phyloP scores from a whole-genome alignment of 1,140 invertebrate species.

The Platorchestia sp. region DNA sequence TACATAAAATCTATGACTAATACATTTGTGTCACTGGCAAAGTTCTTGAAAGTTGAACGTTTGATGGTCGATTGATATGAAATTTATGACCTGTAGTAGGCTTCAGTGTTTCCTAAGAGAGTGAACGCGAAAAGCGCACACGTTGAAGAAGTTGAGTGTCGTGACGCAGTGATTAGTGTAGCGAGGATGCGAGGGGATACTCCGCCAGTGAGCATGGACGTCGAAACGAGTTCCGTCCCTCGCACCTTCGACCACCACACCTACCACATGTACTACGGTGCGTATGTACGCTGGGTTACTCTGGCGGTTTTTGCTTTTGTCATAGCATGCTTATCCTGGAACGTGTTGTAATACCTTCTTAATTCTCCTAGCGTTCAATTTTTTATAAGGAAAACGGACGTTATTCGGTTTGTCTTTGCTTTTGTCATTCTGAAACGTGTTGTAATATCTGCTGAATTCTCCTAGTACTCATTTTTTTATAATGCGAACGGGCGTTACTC shows the following conservation, averaged over 20 bases:
- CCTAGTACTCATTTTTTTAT: too few relatives aligned
- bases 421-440: too few relatives aligned
- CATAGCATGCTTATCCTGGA: too few relatives aligned
- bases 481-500: too few relatives aligned
- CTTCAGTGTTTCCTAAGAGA: neutral
- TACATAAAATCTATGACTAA: neutral
- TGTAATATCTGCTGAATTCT: too few relatives aligned
- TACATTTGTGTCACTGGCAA: neutral
- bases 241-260: conserved; percentile 64
- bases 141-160: neutral
- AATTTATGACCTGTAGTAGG: neutral
- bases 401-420: too few relatives aligned
- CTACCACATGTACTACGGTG: conserved; percentile 66
- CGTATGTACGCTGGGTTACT: neutral
- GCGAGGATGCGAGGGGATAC: conserved; percentile 43
- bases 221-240: conserved; percentile 59
- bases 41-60: neutral
- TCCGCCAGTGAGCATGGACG: conserved; percentile 57
- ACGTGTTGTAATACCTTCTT: too few relatives aligned
- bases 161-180: conserved; percentile 14
- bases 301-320: too few relatives aligned
- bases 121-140: neutral
- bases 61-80: neutral
- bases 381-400: too few relatives aligned
- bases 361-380: too few relatives aligned